These are phyloP conservation scores for Novumbra hubbsi DNA, from an alignment of 2,797 vertebrate species.

Conservation along the genomic window DNA sequence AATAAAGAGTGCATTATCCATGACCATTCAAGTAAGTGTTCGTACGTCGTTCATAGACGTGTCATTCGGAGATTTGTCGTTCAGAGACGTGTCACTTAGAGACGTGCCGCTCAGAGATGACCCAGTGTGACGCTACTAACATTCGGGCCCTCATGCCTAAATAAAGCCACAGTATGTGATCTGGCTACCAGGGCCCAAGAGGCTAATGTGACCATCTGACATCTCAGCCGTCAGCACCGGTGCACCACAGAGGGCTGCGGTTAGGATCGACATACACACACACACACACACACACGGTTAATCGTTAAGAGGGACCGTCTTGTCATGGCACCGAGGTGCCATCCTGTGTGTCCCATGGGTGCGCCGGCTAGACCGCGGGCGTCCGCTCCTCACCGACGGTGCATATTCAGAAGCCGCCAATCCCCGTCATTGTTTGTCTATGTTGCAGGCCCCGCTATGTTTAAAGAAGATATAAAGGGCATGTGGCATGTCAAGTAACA, in stretches of 20 bases:
- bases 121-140: not conserved
- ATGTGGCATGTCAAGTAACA: not conserved
- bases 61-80: too few species aligned
- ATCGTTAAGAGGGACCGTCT: not conserved
- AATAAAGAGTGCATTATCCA: not conserved
- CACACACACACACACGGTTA: not conserved
- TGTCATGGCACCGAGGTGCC: not conserved
- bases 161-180: slow-evolving; percentile 11
- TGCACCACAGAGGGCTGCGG: not conserved
- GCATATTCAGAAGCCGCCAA: not conserved
- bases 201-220: slow-evolving; percentile 41
- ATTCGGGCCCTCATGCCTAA: slow-evolving; percentile 3
- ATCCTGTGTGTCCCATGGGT: not conserved
- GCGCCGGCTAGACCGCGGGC: not conserved
- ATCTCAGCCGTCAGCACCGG: slow-evolving; percentile 22
- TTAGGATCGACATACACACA: not conserved
- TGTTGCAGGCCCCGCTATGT: not conserved
- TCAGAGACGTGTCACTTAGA: too few species aligned
- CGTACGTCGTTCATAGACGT: not conserved
- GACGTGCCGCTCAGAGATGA: too few species aligned
- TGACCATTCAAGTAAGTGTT: not conserved
- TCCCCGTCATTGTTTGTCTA: not conserved
- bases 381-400: not conserved
- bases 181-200: slow-evolving; percentile 8
- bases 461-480: not conserved